Evolutionary conservation across 2,797 vertebrate genomes (phyloP).

Genomic region (Anguilla pacifica): DNA sequence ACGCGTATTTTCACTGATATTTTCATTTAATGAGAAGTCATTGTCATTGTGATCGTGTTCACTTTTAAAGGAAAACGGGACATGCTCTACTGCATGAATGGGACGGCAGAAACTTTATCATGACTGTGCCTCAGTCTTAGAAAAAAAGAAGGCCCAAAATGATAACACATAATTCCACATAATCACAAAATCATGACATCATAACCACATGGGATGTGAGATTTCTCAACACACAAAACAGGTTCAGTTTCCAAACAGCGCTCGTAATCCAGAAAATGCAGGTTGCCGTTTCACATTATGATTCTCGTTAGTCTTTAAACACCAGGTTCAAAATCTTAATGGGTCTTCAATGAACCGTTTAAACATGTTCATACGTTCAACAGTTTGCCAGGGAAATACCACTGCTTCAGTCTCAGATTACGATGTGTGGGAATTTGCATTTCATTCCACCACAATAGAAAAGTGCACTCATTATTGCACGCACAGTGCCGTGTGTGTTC

Average conservation of each 20-base stretch:
- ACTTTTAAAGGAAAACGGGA: background rate
- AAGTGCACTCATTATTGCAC: background rate
- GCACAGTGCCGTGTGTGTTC: background rate
- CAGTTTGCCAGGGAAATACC: background rate
- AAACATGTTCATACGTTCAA: conserved; percentile 14
- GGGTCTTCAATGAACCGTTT: background rate
- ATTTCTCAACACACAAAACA: background rate
- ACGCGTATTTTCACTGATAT: background rate
- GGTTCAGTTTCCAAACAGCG: background rate
- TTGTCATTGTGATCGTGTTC: background rate
- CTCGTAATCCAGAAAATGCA: background rate
- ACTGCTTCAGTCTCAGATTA: background rate
- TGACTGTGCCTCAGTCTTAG: background rate
- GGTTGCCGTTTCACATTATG: background rate
- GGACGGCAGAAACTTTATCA: background rate
- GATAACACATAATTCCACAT: background rate
- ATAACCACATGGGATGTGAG: background rate
- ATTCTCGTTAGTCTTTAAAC: conserved; percentile 9
- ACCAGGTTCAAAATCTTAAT: background rate
- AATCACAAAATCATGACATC: background rate
- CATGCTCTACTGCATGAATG: background rate
- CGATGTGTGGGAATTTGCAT: background rate
- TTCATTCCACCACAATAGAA: background rate
- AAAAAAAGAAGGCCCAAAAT: background rate
- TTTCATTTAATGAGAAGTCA: background rate